Evolutionary conservation across 2,113 vertebrate species (phyloP), one percentile per base, ranked within the genome.

Genomic region (Callorhinus ursinus): DNA sequence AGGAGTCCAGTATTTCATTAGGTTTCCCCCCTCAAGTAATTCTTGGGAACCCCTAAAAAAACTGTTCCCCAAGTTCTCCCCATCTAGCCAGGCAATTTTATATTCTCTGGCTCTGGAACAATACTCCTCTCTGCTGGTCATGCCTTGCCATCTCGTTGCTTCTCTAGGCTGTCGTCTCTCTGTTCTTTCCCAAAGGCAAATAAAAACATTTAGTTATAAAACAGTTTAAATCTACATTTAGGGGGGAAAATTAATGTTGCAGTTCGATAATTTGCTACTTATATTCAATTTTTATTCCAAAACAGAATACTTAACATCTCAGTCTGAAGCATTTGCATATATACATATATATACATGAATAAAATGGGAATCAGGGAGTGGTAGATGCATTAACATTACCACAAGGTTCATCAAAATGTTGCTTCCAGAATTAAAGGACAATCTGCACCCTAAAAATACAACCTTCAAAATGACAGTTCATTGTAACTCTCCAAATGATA

Each of bases 141-240:
- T 24, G 69, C 39, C 55, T 31, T 95, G 67, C 21, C 28, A 65
- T 69, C 71, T 53, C 65, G n/a, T 82, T 16, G 83, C 39, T 93
- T 79, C 49, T 83, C 8, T 7, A 87, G 6, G 15, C 7, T 88
- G 2, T 69, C 77, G 36, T 85, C 36, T 94, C 86, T 86, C 53
- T 90, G 53, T 1, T 63, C 72, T 49, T 93, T 80, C 10, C 24
- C 14, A 61, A 89, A 74, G 69, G 24, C 14, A 74, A 87, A 74
- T 31, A 67, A 61, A 92, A 55, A 11, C 3, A 0, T 95, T 94
- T 36, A 33, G 46, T 76, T 77, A 36, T 71, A 63, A 63, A 5
- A 94, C 51, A 92, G n/a, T n/a, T 88, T 74, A 90, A 76, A 65
- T 79, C 18, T 76, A 90, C 49, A 81, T 21, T 59, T 88, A 51